Base-by-base conservation (phyloP, 2,113 vertebrate genomes). In the Cyrtonyx montezumae region DNA sequence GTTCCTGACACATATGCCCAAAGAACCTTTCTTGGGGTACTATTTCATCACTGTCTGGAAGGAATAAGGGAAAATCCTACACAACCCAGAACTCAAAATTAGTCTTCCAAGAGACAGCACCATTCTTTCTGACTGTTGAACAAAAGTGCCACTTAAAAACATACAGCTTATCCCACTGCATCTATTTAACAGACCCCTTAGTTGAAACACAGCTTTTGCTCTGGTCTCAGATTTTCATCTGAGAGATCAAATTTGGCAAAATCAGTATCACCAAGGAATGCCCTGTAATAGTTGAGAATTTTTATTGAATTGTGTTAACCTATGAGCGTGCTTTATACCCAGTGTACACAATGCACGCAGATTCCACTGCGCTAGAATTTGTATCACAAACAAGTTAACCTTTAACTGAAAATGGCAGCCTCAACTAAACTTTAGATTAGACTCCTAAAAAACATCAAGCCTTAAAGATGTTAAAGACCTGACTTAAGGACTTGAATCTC, bases 21-120 rank as follows among this genome's bases (percentile, higher is more conserved):
- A 18, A 56, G 15, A 74, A 65, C 19, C 1, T 0, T 28, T 73
- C 34, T 11, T 2, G 0, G 8, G 8, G 30, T 1, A 13, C 30
- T 28, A 28, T 16, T 55, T 67, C 46, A 43, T 48, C 21, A 74
- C 18, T 25, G 37, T 48, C 8, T 61, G 14, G 37, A 77, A 6
- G 11, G 49, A 5, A 69, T 14, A 71, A 3, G 4, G 11, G 12
- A 61, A 28, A 87, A 78, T 46, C 32, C 28, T 53, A 73, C 51
- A 61, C 5, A 23, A 11, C 9, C 4, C 67, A 62, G 34, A 53
- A 73, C 34, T 73, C 23, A 34, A 42, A 59, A 53, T 7, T n/a
- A n/a, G 22, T 40, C 46, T 67, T 32, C 23, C 9, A 62, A 23
- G 37, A 61, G 40, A 55, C 34, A 61, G 0, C 11, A 46, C 3